Percentiles rank a stretch among this genome's conserved stretches.
These are phyloP conservation scores for Oryzias curvinotus DNA, from an alignment of 2,113 vertebrate genomes.

Conservation along the genomic window DNA sequence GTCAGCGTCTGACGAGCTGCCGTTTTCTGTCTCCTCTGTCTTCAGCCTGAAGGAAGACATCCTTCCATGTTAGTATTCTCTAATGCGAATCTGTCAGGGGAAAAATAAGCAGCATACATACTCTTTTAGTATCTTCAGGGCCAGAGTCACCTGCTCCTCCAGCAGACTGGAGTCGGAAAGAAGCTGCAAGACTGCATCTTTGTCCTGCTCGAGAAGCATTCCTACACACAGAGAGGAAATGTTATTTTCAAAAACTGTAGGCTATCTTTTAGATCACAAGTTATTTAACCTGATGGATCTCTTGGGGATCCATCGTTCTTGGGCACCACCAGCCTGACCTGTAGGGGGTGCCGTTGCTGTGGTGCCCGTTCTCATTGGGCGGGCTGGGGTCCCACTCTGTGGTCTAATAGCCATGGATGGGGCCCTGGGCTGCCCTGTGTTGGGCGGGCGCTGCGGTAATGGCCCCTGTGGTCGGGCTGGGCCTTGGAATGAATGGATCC, in stretches of 20 bases:
- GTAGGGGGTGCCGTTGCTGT: too few species aligned
- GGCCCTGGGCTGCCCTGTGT: too few species aligned
- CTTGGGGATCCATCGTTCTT: too few species aligned
- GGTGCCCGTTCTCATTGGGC: too few species aligned
- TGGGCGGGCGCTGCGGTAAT: too few species aligned
- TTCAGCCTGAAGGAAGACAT: conserved; percentile 47
- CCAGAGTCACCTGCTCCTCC: conserved; percentile 71
- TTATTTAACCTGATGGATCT: too few species aligned
- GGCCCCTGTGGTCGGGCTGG: too few species aligned
- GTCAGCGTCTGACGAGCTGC: conserved; percentile 67
- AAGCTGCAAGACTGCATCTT: conserved; percentile 70
- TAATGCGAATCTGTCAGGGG: not conserved
- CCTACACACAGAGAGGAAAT: conserved; percentile 52
- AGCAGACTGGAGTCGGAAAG: conserved; percentile 70
- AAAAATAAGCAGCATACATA: conserved; percentile 39
- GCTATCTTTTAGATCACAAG: not conserved
- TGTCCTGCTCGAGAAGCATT: conserved; percentile 80
- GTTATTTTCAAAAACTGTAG: not conserved
- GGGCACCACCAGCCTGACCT: too few species aligned
- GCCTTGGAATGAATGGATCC: too few species aligned
- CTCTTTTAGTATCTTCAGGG: conserved; percentile 73
- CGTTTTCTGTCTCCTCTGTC: conserved; percentile 47
- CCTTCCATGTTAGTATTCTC: not conserved
- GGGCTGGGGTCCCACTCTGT: too few species aligned
- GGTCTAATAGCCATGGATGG: too few species aligned